Percentiles rank a stretch among this genome's conserved stretches.
Conservation (phyloP, 1,140 invertebrate species). For the Ruditapes philippinarum region DNA sequence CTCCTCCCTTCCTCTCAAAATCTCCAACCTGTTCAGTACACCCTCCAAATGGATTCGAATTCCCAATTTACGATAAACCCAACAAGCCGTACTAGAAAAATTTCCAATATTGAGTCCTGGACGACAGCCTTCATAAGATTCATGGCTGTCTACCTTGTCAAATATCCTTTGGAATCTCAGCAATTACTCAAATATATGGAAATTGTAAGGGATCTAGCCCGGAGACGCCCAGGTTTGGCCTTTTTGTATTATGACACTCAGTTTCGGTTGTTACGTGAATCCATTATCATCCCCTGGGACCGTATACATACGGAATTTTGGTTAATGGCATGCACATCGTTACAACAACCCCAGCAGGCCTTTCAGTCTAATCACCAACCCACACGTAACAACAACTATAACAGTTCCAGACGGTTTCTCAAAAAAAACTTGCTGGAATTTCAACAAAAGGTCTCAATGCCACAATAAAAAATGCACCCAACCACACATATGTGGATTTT, state of each 20-base stretch:
- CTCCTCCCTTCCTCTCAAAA: no score
- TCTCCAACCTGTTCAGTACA: not conserved
- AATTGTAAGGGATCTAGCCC: no score
- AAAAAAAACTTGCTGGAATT: constrained; percentile 5
- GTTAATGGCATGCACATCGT: no score
- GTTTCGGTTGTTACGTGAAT: not conserved
- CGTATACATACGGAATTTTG: no score
- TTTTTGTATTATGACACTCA: constrained; percentile 40
- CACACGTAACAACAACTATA: no score
- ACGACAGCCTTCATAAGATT: constrained; percentile 26
- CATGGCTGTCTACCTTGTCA: not conserved
- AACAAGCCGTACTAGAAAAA: not conserved
- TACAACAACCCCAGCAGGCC: no score
- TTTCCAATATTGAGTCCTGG: no score
- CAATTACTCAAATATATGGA: constrained; percentile 35
- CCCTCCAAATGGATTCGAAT: constrained; percentile 12
- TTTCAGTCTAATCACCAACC: no score
- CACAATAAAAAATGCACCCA: no score
- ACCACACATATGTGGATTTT: no score
- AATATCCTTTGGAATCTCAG: constrained; percentile 24
- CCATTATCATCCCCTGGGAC: not conserved
- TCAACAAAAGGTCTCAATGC: constrained; percentile 15
- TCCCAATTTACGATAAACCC: not conserved
- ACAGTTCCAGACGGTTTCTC: no score
- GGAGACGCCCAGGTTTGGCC: constrained; percentile 2